These are phyloP conservation scores for Protophormia terraenovae DNA, from an alignment of 2,888 invertebrate species.

Conservation along the genomic window DNA sequence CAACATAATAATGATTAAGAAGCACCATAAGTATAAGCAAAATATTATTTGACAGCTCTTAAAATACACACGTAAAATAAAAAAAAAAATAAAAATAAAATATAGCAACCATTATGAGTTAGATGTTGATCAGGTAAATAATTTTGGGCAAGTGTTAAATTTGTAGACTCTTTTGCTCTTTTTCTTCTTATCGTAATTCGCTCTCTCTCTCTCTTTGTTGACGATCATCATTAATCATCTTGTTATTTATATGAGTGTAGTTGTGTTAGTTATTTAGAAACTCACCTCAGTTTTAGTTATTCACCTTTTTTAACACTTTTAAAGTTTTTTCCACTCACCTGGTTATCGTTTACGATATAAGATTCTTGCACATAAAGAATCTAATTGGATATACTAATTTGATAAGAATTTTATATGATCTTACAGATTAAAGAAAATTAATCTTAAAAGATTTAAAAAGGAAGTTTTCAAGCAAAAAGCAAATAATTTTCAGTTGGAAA, in stretches of 20 bases:
- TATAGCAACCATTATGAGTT: not conserved
- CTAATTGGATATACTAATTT: constrained; percentile 45
- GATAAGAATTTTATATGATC: not conserved
- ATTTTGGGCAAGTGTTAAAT: constrained; percentile 34
- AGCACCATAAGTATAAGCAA: not conserved
- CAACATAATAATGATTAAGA: constrained; percentile 19
- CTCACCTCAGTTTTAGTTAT: constrained; percentile 34
- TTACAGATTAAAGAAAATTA: not conserved
- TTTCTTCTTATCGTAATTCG: constrained; percentile 11
- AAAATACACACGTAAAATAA: constrained; percentile 7
- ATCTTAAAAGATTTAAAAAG: constrained; percentile 10
- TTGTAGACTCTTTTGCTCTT: constrained; percentile 14
- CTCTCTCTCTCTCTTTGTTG: constrained; percentile 42
- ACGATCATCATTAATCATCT: constrained; percentile 20
- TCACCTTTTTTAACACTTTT: constrained; percentile 9
- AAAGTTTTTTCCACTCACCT: constrained; percentile 35
- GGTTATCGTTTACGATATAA: constrained; percentile 63
- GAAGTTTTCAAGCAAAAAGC: not conserved
- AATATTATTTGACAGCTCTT: constrained; percentile 53
- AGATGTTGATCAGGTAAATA: constrained; percentile 48
- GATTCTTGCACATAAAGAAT: not conserved
- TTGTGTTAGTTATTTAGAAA: not conserved
- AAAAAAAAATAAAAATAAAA: no score
- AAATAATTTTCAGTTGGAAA: not conserved
- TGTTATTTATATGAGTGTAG: not conserved